Evolutionary conservation across 2,888 invertebrate species (phyloP), one percentile per base, ranked within the genome.

Genomic region (Drosophila melanosoma): DNA sequence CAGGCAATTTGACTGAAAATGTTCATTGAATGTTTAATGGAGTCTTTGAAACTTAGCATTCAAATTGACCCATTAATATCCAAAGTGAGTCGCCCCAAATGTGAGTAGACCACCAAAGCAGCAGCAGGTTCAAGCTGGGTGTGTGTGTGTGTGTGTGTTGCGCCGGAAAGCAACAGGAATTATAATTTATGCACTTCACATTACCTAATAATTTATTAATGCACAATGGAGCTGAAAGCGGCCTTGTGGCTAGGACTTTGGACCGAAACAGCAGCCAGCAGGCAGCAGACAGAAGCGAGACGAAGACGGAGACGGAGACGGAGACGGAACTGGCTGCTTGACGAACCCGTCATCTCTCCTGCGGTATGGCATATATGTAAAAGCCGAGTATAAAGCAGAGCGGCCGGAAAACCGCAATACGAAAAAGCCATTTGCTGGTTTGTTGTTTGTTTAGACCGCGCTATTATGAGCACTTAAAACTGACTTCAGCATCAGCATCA

Each of bases 381-480:
- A 17, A 49, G 54, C 17, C 17, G 45, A 29, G 26, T 52, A 57
- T 57, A 60, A 49, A 54, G 63, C 68, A 70, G 60, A 33, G 68
- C 58, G 60, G 57, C 32, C 83, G 89, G 74, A 79, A 85, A 88
- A 86, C 90, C 86, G 70, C 76, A 90, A 86, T 78, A 66, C 68
- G 76, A 84, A 81, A 85, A 86, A 89, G 74, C 81, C 84, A 86
- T 84, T 84, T 87, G 40, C 74, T 80, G 79, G 79, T 74, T 82
- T 71, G 65, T 62, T 63, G 60, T 67, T 63, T 65, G 69, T 57
- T 68, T 71, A 62, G 60, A 53, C 49, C 69, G 68, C 76, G 68
- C 74, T 64, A 82, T 88, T 85, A 88, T 70, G 73, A 70, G 75
- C 87, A 85, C 87, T 89, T 89, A 89, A 89, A 89, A 76, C 69